phyloP scores from a whole-genome alignment of 1,140 invertebrate genomes.

The Drosophila busckii region DNA sequence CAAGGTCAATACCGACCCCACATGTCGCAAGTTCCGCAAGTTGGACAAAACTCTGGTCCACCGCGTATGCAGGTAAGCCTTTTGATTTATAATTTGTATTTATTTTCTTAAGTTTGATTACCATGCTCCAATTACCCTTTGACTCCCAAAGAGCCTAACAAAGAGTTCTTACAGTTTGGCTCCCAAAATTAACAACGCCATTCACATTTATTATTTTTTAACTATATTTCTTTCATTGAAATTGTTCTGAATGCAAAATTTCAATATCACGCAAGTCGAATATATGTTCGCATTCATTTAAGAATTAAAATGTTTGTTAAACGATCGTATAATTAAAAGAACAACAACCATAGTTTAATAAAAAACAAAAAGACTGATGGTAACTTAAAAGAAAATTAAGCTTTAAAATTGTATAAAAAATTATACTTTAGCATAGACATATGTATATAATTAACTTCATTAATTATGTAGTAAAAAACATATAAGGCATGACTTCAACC shows the following conservation, averaged over 20 bases:
- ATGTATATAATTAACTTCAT: no score
- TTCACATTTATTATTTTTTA: slow-evolving; percentile 41
- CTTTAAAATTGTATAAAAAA: no score
- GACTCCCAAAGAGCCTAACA: slow-evolving; percentile 9
- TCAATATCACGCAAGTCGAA: slow-evolving; percentile 16
- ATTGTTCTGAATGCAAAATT: slow-evolving; percentile 78
- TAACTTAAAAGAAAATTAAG: slow-evolving; percentile 14
- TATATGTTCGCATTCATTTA: slow-evolving; percentile 6
- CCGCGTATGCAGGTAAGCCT: slow-evolving; percentile 76
- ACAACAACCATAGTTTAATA: slow-evolving; percentile 6
- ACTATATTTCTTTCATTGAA: slow-evolving; percentile 48
- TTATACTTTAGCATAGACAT: no score
- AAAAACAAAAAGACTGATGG: background rate
- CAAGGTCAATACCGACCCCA: slow-evolving; percentile 74
- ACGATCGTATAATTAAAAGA: no score
- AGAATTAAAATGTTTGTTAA: background rate
- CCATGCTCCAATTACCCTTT: slow-evolving; percentile 15
- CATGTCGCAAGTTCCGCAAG: slow-evolving; percentile 79
- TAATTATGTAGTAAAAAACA: no score
- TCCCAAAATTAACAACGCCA: slow-evolving; percentile 45
- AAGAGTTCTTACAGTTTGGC: slow-evolving; percentile 15
- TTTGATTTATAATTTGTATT: background rate
- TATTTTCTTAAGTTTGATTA: slow-evolving; percentile 7
- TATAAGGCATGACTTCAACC: no score
- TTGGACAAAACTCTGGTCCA: slow-evolving; percentile 72